phyloP scores from a whole-genome alignment of 2,113 vertebrate genomes.

The Spizaetus ornatus region DNA sequence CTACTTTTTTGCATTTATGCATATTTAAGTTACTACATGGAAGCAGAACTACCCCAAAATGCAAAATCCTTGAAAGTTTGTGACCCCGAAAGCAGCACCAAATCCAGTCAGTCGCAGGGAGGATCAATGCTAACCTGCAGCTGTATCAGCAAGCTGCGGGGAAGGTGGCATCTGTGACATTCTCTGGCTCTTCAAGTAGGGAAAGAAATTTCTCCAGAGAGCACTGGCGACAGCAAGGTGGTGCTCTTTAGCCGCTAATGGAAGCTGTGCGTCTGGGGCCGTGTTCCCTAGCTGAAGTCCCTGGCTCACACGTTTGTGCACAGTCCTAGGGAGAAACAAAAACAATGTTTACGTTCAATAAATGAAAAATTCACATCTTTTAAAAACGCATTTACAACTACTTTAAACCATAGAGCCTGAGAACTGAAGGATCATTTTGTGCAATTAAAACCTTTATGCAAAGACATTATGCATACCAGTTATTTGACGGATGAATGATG shows the following conservation, averaged over 20 bases:
- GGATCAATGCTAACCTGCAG: slow-evolving; percentile 83
- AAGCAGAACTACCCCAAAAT: background rate
- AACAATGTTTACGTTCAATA: slow-evolving; percentile 24
- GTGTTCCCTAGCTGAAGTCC: slow-evolving; percentile 48
- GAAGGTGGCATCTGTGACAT: slow-evolving; percentile 82
- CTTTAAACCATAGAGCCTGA: background rate
- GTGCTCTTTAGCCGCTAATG: slow-evolving; percentile 86
- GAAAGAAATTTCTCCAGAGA: slow-evolving; percentile 93
- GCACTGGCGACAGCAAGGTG: slow-evolving; percentile 88
- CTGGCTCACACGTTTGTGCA: slow-evolving; percentile 79
- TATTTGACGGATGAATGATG: slow-evolving; percentile 77
- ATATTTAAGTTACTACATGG: background rate
- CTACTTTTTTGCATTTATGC: background rate
- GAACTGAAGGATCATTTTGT: slow-evolving; percentile 50
- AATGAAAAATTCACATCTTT: slow-evolving; percentile 27
- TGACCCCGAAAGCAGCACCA: background rate
- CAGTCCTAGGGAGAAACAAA: slow-evolving; percentile 73
- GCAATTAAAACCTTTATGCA: slow-evolving; percentile 66
- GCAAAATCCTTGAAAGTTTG: background rate
- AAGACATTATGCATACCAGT: slow-evolving; percentile 60
- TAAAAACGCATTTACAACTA: background rate
- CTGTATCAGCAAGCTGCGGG: slow-evolving; percentile 86
- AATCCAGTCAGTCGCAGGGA: background rate
- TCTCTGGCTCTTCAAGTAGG: slow-evolving; percentile 86
- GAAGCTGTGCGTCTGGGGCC: slow-evolving; percentile 49